These are phyloP conservation scores for Caenorhabditis angaria DNA, from an alignment of 2,888 invertebrate species.

Conservation along the genomic window DNA sequence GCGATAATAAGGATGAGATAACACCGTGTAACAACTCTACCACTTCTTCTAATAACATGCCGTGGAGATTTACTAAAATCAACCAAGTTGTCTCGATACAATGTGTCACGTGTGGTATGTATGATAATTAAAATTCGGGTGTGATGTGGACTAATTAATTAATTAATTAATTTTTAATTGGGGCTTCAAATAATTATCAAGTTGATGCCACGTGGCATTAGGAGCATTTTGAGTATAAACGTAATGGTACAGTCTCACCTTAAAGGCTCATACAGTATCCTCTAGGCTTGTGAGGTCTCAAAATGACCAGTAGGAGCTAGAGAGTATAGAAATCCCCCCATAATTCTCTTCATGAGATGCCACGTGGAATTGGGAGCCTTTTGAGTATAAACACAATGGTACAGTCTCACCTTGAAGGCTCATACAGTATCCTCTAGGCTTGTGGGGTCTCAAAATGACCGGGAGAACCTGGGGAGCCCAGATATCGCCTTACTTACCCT, in stretches of 20 bases:
- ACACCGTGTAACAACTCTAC: slow-evolving; percentile 41
- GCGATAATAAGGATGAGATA: slow-evolving; percentile 18
- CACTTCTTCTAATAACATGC: not conserved
- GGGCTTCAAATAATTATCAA: not conserved
- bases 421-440: too few relatives aligned
- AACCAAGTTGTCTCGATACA: slow-evolving; percentile 66
- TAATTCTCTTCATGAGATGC: not conserved
- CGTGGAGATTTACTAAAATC: slow-evolving; percentile 57
- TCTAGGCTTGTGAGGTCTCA: too few relatives aligned
- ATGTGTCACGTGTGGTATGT: slow-evolving; percentile 67
- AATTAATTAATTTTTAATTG: too few relatives aligned
- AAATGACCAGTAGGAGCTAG: too few relatives aligned
- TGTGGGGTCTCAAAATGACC: too few relatives aligned
- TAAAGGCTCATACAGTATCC: too few relatives aligned
- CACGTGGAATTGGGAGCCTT: not conserved
- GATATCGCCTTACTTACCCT: not conserved
- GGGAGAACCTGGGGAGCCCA: too few relatives aligned
- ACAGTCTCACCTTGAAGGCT: too few relatives aligned
- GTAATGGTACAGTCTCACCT: too few relatives aligned
- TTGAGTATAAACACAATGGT: not conserved
- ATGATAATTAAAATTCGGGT: not conserved
- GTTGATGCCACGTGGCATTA: not conserved
- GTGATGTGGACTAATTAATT: not conserved
- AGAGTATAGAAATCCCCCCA: too few relatives aligned
- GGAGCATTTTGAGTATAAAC: not conserved